A percentile compares a stretch with the other conserved stretches of the same genome.
Conservation (phyloP, 2,797 vertebrate genomes). For the Microctenopoma lineatum region DNA sequence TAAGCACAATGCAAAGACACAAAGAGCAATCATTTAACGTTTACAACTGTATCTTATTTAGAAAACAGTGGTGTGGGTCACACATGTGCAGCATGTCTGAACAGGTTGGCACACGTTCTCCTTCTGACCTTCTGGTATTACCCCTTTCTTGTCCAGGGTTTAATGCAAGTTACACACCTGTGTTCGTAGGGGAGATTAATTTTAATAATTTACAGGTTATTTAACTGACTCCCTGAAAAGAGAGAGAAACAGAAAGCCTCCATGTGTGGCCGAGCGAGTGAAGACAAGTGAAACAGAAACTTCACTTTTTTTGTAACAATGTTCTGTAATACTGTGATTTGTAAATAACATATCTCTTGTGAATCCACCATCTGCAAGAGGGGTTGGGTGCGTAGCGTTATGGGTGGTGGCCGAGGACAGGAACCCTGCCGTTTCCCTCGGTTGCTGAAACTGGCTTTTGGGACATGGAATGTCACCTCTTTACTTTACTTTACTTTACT, state of each 20-base stretch:
- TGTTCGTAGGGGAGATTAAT: not conserved
- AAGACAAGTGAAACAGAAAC: constrained; percentile 1
- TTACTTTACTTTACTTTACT: too few relatives aligned
- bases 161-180: not conserved
- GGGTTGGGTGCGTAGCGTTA: too few relatives aligned
- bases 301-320: constrained; percentile 8
- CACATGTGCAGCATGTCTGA: not conserved
- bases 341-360: not conserved
- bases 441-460: too few relatives aligned
- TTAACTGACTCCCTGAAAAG: constrained; percentile 8
- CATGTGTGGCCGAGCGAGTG: not conserved
- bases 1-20: not conserved
- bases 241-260: not conserved
- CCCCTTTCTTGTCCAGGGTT: not conserved
- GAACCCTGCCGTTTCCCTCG: too few relatives aligned
- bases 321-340: not conserved
- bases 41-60: not conserved
- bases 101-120: not conserved
- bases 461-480: too few relatives aligned
- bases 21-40: not conserved
- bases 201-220: constrained; percentile 25
- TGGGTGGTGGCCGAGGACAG: too few relatives aligned
- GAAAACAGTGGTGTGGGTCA: not conserved
- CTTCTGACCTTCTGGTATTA: not conserved
- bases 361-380: too few relatives aligned